Conservation (phyloP, 1,140 invertebrate genomes). For the Orius insidiosus region DNA sequence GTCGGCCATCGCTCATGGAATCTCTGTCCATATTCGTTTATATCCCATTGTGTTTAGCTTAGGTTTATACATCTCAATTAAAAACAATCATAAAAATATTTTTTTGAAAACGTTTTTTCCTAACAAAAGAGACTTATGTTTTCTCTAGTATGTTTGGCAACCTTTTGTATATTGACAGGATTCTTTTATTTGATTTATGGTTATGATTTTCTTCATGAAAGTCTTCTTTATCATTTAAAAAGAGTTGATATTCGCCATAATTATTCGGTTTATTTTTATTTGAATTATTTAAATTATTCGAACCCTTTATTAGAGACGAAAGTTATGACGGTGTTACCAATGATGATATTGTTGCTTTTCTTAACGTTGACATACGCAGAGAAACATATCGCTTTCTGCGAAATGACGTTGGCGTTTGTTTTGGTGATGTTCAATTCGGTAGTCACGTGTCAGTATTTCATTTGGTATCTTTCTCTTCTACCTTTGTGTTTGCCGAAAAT, state of each 20-base stretch:
- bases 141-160: slow-evolving; percentile 40
- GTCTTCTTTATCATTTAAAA: slow-evolving; percentile 81
- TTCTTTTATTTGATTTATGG: slow-evolving; percentile 66
- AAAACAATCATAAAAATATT: slow-evolving; percentile 11
- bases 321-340: slow-evolving; percentile 54
- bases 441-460: slow-evolving; percentile 92
- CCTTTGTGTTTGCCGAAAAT: slow-evolving; percentile 57
- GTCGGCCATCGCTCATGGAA: slow-evolving; percentile 61
- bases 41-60: slow-evolving; percentile 84
- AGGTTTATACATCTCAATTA: slow-evolving; percentile 57
- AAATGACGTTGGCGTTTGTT: slow-evolving; percentile 69
- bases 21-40: slow-evolving; percentile 83
- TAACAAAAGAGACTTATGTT: slow-evolving; percentile 47
- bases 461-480: slow-evolving; percentile 85
- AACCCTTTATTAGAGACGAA: slow-evolving; percentile 34
- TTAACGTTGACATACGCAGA: slow-evolving; percentile 47
- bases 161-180: slow-evolving; percentile 41
- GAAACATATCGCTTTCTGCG: slow-evolving; percentile 59
- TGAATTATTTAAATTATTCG: slow-evolving; percentile 61
- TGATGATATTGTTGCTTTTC: slow-evolving; percentile 48
- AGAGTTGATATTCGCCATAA: slow-evolving; percentile 89
- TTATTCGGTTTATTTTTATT: slow-evolving; percentile 91
- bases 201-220: slow-evolving; percentile 76
- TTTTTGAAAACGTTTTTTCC: slow-evolving; percentile 32
- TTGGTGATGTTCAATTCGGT: slow-evolving; percentile 94